Base-by-base conservation (phyloP, 2,797 vertebrate genomes). In the Centropyge bicolor region DNA sequence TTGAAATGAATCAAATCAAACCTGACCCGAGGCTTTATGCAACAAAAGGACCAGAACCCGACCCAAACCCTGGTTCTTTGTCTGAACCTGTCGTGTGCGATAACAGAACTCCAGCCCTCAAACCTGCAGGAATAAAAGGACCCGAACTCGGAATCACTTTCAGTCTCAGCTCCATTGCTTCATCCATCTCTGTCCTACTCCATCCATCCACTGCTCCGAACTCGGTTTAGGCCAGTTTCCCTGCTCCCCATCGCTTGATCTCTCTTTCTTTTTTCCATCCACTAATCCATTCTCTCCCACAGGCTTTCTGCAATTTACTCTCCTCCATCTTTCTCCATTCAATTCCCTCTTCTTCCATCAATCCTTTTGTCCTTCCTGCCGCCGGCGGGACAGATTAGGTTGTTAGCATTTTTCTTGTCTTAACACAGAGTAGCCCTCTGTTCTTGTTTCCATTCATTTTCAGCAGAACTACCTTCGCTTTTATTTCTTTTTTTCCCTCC, bases 201-300 rank as follows among this genome's bases (percentile, higher is more conserved):
- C 20, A 67, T 55, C 27, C 19, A 6, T 71, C 14, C 41, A 9
- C 54, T 41, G 16, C 61, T 27, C 40, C 35, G 57, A 38, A 41
- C 45, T 43, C 4, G 17, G 27, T 31, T 31, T 8, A 40, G 10
- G 10, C 38, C 38, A 45, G 46, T 62, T 46, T 36, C 61, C 59
- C 52, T 55, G 22, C 46, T 46, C 41, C 35, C 56, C 36, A 2
- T n/a, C 16, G 11, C 45, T 57, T 41, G 11, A 19, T 78, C 70
- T 43, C 52, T 46, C 54, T 41, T 46, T 69, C 41, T 72, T 38
- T 31, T 62, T 36, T 45, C 38, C 36, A 45, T 63, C 55, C 76
- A 72, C 65, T 62, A 59, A 43, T 65, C 64, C 65, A 17, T 19
- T 57, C 51, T 36, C 45, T 78, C 40, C 54, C 56, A 43, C 16